These are phyloP conservation scores for Eidolon helvum DNA, from an alignment of 2,113 vertebrate genomes.

Conservation along the genomic window DNA sequence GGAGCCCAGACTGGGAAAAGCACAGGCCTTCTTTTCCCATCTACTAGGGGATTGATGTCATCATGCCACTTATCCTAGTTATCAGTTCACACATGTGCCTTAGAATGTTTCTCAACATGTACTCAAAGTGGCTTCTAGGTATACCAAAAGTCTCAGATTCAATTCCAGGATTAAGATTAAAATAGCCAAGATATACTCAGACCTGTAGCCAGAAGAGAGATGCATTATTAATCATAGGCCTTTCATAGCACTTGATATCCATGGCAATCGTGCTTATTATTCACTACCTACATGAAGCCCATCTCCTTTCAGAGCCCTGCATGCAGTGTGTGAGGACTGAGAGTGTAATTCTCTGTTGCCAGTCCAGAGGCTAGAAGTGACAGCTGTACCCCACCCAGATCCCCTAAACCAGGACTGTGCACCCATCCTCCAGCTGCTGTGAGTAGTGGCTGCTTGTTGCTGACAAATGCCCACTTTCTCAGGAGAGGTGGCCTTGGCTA, in stretches of 20 bases:
- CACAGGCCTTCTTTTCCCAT: constrained; percentile 32
- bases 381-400: not conserved
- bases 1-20: constrained; percentile 34
- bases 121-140: not conserved
- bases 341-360: not conserved
- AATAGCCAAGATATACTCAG: not conserved
- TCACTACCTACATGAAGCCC: not conserved
- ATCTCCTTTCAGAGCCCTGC: not conserved
- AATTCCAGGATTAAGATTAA: not conserved
- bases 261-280: not conserved
- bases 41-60: not conserved
- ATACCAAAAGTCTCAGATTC: not conserved
- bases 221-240: not conserved
- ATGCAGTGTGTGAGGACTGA: not conserved
- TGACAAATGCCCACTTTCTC: not conserved
- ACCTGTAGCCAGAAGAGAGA: not conserved
- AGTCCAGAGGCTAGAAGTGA: not conserved
- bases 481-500: not conserved
- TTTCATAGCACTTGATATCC: not conserved
- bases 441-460: not conserved
- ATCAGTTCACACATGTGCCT: constrained; percentile 14
- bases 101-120: not conserved
- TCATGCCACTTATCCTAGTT: not conserved
- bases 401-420: not conserved
- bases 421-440: not conserved